Base-by-base conservation (phyloP, 2,797 vertebrate genomes). In the Sandelia bainsii region DNA sequence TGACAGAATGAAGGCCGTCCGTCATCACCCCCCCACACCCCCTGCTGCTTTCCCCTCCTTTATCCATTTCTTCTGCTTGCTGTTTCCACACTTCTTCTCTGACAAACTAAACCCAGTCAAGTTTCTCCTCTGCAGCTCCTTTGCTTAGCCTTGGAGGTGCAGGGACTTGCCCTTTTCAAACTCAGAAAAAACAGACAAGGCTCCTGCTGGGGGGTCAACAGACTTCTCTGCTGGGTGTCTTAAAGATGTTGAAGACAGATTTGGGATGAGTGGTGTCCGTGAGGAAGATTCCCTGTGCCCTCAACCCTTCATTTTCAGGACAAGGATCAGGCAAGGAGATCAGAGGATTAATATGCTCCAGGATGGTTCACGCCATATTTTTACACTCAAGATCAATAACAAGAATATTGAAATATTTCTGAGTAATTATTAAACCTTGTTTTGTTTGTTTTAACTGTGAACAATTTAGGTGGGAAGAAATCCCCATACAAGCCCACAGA, bases 1-100 rank as follows among this genome's bases (percentile, higher is more conserved):
- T 93, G 94, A 94, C 93, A 93, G 93, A 91, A 40, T 89, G 91
- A 94, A 93, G 90, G 88, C 83, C 80, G 74, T 93, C 93, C 87
- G 79, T 95, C 93, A 94, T 88, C 91, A 52, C 84, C 80, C 78
- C 70, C 20, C 40, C 53, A 77, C 76, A 49, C 53, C 77, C 44
- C 77, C 76, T 40, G 20, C 75, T 77, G 56, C 34, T 72, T 81
- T 72, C 58, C 64, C 52, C 73, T 69, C 76, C 69, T 80, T 79
- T 64, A 40, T 40, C 60, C 65, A 39, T 68, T 17, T 60, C 76
- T 54, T 80, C 68, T 46, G 45, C 45, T 68, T 40, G 6, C 69
- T 59, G 25, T 59, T 50, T 70, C 67, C 79, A 52, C 78, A 44
- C 54, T 39, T 73, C 45, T 64, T 72, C 66, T 49, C 51, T 3